Percentiles rank a stretch among this genome's conserved stretches.
These are phyloP conservation scores for Heliconius ethilla DNA, from an alignment of 2,888 invertebrate genomes.

Conservation along the genomic window DNA sequence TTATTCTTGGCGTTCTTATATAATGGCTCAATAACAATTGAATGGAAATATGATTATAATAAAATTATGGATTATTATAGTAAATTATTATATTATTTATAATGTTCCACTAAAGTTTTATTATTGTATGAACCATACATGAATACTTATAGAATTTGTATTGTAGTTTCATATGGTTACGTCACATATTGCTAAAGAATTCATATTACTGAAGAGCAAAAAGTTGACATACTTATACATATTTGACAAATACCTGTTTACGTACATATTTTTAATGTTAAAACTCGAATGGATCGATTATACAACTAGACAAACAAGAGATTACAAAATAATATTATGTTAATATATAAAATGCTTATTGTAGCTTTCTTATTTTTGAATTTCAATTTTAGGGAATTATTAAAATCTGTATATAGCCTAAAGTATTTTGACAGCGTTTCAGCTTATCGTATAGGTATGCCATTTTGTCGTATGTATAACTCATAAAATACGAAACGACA, in stretches of 20 bases:
- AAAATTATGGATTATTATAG: conserved; percentile 1
- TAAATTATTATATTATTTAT: background rate
- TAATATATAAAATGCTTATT: background rate
- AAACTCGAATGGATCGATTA: background rate
- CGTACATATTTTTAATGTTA: background rate
- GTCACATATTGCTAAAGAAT: conserved; percentile 21
- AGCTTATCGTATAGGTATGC: background rate
- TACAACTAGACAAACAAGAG: background rate
- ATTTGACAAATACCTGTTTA: conserved; percentile 10
- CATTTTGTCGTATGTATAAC: background rate
- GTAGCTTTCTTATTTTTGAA: too few relatives aligned
- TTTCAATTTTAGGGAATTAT: background rate
- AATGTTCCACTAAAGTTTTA: background rate
- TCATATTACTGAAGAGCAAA: conserved; percentile 5
- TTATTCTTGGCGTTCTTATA: background rate
- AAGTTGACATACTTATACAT: conserved; percentile 17
- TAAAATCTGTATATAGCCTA: background rate
- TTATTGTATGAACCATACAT: background rate
- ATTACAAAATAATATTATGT: background rate
- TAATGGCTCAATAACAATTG: background rate
- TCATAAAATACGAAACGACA: background rate
- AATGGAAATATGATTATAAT: background rate
- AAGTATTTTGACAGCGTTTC: background rate
- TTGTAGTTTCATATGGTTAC: conserved; percentile 6
- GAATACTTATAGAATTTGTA: background rate